Conservation (phyloP, 2,113 vertebrate genomes). For the Vimba vimba region DNA sequence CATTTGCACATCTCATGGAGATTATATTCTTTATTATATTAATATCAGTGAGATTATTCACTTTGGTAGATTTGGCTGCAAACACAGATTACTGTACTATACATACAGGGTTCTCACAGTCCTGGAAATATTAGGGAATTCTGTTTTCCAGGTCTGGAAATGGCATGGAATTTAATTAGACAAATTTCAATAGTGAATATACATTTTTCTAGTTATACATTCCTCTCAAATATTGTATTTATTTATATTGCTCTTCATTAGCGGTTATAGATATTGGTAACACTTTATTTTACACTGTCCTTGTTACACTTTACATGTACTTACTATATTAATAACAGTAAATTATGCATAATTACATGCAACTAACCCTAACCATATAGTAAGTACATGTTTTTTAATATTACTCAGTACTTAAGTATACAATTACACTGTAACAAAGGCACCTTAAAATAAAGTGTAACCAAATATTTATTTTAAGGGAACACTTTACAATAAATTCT, state of each 20-base stretch:
- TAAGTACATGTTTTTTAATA: too few species aligned
- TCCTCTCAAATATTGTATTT: background rate
- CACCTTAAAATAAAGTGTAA: too few species aligned
- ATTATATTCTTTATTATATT: background rate
- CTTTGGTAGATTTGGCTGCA: background rate
- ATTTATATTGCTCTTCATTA: background rate
- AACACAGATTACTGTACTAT: background rate
- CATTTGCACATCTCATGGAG: background rate
- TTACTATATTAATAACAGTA: too few species aligned
- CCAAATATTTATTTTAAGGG: background rate
- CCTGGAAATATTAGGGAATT: too few species aligned
- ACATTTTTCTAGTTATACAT: background rate
- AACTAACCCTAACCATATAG: too few species aligned
- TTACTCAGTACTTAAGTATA: too few species aligned
- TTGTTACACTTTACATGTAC: too few species aligned
- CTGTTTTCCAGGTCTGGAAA: background rate
- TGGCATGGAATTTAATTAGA: background rate
- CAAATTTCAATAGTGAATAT: background rate
- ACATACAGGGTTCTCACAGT: background rate
- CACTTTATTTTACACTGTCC: too few species aligned
- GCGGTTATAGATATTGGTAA: too few species aligned
- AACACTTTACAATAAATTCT: background rate
- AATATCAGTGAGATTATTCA: background rate
- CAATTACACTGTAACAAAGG: too few species aligned
- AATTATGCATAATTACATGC: too few species aligned